Percentiles rank a stretch among this genome's conserved stretches.
Evolutionary conservation across 2,797 vertebrate genomes (phyloP).

Genomic region (Yasuhikotakia modesta): DNA sequence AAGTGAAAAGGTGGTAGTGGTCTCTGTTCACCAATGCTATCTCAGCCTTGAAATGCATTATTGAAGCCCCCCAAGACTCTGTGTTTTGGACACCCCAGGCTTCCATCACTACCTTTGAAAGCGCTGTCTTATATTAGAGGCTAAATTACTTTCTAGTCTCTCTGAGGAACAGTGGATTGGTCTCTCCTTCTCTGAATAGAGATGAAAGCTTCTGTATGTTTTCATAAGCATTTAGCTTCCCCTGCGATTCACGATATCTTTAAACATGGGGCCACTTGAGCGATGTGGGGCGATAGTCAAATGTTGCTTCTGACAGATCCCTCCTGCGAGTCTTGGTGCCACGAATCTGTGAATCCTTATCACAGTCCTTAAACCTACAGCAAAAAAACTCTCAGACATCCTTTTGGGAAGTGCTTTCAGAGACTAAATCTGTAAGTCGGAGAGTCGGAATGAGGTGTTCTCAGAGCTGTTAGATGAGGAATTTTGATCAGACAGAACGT

Average conservation of each 20-base stretch:
- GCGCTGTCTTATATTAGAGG: slow-evolving; percentile 54
- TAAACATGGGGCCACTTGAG: slow-evolving; percentile 43
- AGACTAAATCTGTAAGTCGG: slow-evolving; percentile 31
- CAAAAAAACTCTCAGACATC: slow-evolving; percentile 41
- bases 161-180: slow-evolving; percentile 40
- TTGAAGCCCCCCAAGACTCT: slow-evolving; percentile 29
- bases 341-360: slow-evolving; percentile 37
- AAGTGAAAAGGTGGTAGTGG: slow-evolving; percentile 41
- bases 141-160: slow-evolving; percentile 52
- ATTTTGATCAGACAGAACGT: slow-evolving; percentile 23
- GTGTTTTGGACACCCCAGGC: slow-evolving; percentile 42
- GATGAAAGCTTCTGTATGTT: slow-evolving; percentile 56
- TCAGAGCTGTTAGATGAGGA: slow-evolving; percentile 13
- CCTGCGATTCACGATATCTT: slow-evolving; percentile 30
- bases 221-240: slow-evolving; percentile 48
- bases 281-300: slow-evolving; percentile 1
- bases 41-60: slow-evolving; percentile 31
- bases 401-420: slow-evolving; percentile 38
- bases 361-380: slow-evolving; percentile 38
- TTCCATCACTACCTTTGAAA: slow-evolving; percentile 53
- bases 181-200: slow-evolving; percentile 39
- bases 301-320: slow-evolving; percentile 27
- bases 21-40: slow-evolving; percentile 48
- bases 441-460: slow-evolving; percentile 15
- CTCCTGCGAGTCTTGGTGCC: slow-evolving; percentile 33